Conservation (phyloP, 2,113 vertebrate species). For the Saguinus midas region DNA sequence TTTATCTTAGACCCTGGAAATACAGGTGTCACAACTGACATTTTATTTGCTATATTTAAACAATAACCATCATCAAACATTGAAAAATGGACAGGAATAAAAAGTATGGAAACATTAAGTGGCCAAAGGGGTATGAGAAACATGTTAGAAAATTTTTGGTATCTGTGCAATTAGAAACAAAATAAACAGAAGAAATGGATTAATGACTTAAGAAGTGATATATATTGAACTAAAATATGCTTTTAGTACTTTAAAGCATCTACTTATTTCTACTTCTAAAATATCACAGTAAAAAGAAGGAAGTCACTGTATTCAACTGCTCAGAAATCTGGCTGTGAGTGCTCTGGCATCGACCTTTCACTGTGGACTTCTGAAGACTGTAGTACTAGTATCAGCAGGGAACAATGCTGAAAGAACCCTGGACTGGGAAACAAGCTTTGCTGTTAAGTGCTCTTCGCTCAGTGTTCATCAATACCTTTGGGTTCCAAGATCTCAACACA, state of each 20-base stretch:
- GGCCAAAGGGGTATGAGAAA: not conserved
- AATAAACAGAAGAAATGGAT: not conserved
- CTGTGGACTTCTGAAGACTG: not conserved
- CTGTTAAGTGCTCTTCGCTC: not conserved
- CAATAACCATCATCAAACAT: not conserved
- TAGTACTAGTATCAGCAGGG: not conserved
- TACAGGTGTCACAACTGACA: not conserved
- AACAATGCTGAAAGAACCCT: not conserved
- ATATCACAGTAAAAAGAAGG: constrained; percentile 7
- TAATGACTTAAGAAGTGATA: constrained; percentile 10
- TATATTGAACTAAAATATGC: constrained; percentile 15
- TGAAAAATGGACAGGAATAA: constrained; percentile 20
- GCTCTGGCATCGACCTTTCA: not conserved
- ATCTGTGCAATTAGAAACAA: not conserved
- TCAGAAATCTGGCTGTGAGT: constrained; percentile 10
- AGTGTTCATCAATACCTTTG: not conserved
- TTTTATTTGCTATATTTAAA: constrained; percentile 36
- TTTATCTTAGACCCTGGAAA: constrained; percentile 46
- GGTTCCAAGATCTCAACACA: not conserved
- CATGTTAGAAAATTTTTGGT: not conserved
- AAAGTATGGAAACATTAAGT: constrained; percentile 29
- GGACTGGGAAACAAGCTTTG: not conserved
- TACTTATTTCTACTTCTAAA: constrained; percentile 52
- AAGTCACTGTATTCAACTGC: not conserved
- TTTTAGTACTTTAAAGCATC: not conserved